Percentiles rank a stretch among this genome's conserved stretches.
Evolutionary conservation across 2,113 vertebrate species (phyloP).

Genomic region (Alethe diademata): DNA sequence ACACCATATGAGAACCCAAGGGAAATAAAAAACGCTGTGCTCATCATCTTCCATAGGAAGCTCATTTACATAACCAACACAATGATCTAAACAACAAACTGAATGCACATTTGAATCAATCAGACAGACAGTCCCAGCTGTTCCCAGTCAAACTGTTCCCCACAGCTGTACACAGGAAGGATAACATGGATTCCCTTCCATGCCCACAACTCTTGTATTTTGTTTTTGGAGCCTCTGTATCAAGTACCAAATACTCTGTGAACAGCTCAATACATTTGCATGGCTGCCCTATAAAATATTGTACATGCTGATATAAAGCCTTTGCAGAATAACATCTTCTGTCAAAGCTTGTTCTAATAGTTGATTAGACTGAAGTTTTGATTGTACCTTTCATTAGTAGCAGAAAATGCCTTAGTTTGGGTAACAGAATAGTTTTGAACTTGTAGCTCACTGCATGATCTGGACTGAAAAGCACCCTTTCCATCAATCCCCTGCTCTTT

Average conservation of each 20-base stretch:
- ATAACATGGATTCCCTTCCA: neutral
- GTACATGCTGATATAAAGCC: neutral
- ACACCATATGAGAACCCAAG: neutral
- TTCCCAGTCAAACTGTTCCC: neutral
- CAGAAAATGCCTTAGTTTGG: neutral
- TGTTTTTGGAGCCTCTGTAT: neutral
- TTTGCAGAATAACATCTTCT: neutral
- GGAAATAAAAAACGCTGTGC: neutral
- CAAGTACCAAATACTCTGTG: neutral
- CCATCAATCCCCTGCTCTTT: neutral
- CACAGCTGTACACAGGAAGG: neutral
- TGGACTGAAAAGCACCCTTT: neutral
- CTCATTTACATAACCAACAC: neutral
- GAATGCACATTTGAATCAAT: constrained; percentile 17
- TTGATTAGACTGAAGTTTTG: neutral
- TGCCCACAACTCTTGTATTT: neutral
- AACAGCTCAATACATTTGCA: neutral
- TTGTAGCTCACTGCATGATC: neutral
- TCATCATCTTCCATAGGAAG: neutral
- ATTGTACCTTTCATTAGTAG: neutral
- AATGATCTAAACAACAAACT: neutral
- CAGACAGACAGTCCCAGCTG: constrained; percentile 25
- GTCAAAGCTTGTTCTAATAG: neutral
- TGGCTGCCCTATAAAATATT: neutral
- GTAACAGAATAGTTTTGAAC: neutral